These are phyloP conservation scores for Cephalopterus ornatus DNA, from an alignment of 2,113 vertebrate genomes.

Conservation along the genomic window DNA sequence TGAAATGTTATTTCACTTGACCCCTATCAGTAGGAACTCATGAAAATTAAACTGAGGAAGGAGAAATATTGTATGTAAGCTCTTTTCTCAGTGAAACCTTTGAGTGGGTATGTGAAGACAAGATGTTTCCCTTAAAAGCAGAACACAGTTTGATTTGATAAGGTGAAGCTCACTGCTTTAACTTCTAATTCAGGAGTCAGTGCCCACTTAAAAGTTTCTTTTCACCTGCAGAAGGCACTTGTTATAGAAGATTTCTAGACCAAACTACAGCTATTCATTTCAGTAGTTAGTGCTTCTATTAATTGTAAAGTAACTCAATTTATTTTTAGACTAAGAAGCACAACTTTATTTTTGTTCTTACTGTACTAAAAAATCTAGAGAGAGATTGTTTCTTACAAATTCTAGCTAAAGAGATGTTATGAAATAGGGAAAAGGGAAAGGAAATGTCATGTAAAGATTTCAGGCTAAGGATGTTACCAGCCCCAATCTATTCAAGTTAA, in stretches of 20 bases:
- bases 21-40: constrained; percentile 57
- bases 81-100: constrained; percentile 34
- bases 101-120: constrained; percentile 35
- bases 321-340: background rate
- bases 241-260: background rate
- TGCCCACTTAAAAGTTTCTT: background rate
- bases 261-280: background rate
- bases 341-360: background rate
- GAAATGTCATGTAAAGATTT: constrained; percentile 24
- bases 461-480: background rate
- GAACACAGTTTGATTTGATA: background rate
- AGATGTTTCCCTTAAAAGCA: constrained; percentile 24
- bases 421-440: background rate
- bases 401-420: background rate
- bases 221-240: background rate
- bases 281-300: background rate
- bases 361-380: background rate
- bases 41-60: constrained; percentile 57
- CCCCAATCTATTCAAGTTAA: background rate
- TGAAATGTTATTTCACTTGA: constrained; percentile 66
- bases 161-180: constrained; percentile 15
- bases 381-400: background rate
- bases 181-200: background rate
- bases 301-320: background rate
- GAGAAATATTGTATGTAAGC: constrained; percentile 43